Base-by-base conservation (phyloP, 2,888 invertebrate genomes). In the Callyntrura guangdongensis region DNA sequence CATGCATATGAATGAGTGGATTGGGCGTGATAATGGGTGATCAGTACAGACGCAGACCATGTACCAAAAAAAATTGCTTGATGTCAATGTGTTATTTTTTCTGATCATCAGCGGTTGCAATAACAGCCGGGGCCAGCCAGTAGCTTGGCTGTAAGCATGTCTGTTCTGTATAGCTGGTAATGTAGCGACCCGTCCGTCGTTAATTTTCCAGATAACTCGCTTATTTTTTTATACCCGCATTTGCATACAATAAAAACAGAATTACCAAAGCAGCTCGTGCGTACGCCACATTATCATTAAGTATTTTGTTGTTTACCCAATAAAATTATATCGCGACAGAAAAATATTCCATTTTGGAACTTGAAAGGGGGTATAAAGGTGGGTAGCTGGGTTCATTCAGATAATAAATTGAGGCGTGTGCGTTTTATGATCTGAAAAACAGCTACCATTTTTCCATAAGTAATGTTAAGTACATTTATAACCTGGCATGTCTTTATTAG, bases 191-290 rank as follows among this genome's bases (percentile, higher is more conserved):
- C n/a, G 56, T 56, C 56, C 56, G n/a, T 56, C 5, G 56, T n/a
- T 36, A 36, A 6, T 36, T 36, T 36, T 2, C 36, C 36, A 36
- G 36, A 36, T 36, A 14, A 56, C 56, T 53, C 3, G 12, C 14
- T 14, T 9, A 17, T 56, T n/a, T 17, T 11, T 14, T 53, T 53
- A 53, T 53, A 14, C 56, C 56, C 12, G 56, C 56, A 56, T 56
- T 56, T 56, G n/a, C 56, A 56, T n/a, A 56, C 56, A 56, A 56
- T 56, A 56, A 56, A 56, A 56, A 56, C 53, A 56, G 56, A n/a
- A 17, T 36, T 36, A 56, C 4, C 11, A 53, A 56, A 56, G 17
- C 56, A 14, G 17, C 56, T 56, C n/a, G 56, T 56, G 17, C n/a
- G 36, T 36, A 36, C 36, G 36, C 36, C 36, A 36, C 36, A 36